Evolutionary conservation across 1,140 invertebrate genomes (phyloP).

Genomic region (Microplitis mediator): DNA sequence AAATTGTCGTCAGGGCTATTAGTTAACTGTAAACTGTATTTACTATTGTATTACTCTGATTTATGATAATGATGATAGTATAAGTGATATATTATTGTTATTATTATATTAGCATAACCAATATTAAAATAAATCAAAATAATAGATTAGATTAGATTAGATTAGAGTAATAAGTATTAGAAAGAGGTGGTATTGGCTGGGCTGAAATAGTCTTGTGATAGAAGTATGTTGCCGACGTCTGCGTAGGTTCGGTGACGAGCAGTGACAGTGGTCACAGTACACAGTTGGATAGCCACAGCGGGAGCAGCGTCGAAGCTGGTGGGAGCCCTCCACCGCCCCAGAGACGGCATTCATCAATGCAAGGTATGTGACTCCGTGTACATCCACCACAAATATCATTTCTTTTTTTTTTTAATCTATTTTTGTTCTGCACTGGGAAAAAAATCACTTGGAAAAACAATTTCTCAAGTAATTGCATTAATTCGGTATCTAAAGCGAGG

Average conservation of each 20-base stretch:
- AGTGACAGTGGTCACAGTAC: constrained; percentile 86
- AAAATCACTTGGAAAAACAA: no score
- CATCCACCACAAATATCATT: neutral
- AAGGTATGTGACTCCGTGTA: constrained; percentile 55
- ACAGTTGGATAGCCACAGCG: constrained; percentile 74
- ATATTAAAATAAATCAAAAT: neutral
- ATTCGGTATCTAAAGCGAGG: no score
- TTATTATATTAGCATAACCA: neutral
- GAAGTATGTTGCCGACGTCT: constrained; percentile 59
- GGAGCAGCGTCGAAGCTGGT: constrained; percentile 67
- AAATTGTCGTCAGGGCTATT: no score
- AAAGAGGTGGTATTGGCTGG: neutral
- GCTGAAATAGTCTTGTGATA: constrained; percentile 54
- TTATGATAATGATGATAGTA: no score
- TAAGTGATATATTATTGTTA: no score
- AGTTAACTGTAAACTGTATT: neutral
- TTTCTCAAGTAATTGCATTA: no score
- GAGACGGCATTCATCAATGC: constrained; percentile 65
- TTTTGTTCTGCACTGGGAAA: neutral
- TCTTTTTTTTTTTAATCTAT: no score
- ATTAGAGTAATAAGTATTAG: neutral
- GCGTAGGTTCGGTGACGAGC: constrained; percentile 79
- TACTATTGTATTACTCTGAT: neutral
- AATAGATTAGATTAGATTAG: neutral
- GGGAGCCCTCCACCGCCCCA: constrained; percentile 60